Evolutionary conservation across 2,888 invertebrate genomes (phyloP).

Genomic region (Phytoseiulus persimilis): DNA sequence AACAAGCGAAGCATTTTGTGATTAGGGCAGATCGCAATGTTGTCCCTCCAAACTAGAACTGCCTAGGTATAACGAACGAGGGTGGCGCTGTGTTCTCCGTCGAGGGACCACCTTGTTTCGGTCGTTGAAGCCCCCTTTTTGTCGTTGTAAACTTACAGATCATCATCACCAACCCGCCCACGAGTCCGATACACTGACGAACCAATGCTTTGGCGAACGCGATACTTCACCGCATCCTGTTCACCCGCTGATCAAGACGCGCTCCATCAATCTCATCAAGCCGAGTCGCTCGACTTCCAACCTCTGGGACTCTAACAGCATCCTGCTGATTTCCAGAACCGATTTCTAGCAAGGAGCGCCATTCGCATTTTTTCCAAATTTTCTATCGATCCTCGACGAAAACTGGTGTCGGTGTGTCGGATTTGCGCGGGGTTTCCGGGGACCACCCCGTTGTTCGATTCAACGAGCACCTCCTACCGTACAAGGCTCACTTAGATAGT

Average conservation of each 20-base stretch:
- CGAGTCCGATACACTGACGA: not conserved
- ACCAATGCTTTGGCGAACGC: too few relatives aligned
- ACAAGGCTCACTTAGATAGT: not conserved
- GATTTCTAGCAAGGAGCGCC: too few relatives aligned
- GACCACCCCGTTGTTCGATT: not conserved
- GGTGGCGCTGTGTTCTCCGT: not conserved
- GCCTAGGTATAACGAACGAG: not conserved
- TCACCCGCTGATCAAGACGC: too few relatives aligned
- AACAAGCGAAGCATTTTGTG: not conserved
- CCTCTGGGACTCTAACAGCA: too few relatives aligned
- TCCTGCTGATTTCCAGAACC: too few relatives aligned
- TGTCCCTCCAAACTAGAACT: not conserved
- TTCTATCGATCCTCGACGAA: not conserved
- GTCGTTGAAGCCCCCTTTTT: not conserved
- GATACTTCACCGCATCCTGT: too few relatives aligned
- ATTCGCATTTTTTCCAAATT: too few relatives aligned
- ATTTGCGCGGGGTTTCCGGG: not conserved
- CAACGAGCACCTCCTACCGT: conserved; percentile 5
- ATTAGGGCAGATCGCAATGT: not conserved
- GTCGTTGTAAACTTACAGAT: not conserved
- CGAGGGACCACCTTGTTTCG: not conserved
- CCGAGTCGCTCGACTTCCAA: too few relatives aligned
- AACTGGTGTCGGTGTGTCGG: not conserved
- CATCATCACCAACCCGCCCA: not conserved
- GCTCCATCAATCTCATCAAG: too few relatives aligned